Conservation (phyloP, 2,113 vertebrate species). For the Emydura subglobosa region DNA sequence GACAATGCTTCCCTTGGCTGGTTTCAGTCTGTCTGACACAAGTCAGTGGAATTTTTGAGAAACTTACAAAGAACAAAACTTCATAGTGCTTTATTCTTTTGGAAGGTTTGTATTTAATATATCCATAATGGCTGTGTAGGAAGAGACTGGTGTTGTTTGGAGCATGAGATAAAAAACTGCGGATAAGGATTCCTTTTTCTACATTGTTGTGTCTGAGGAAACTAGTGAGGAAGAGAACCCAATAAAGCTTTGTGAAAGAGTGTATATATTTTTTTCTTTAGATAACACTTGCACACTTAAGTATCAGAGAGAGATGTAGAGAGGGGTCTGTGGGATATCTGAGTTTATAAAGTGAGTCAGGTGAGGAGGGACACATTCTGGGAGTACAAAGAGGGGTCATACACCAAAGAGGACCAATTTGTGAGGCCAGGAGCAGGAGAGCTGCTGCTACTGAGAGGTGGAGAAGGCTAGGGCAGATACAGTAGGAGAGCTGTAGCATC, state of each 20-base stretch:
- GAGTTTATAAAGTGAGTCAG: neutral
- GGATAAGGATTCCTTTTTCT: neutral
- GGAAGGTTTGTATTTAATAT: neutral
- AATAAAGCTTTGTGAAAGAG: neutral
- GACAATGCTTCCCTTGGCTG: neutral
- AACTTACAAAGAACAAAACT: neutral
- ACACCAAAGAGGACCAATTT: conserved; percentile 5
- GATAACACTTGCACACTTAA: neutral
- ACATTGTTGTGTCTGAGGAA: neutral
- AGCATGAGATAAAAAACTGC: neutral
- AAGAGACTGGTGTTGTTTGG: neutral
- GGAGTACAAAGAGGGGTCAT: neutral
- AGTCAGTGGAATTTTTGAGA: neutral
- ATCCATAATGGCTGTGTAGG: neutral
- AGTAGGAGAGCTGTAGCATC: neutral
- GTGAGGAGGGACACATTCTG: neutral
- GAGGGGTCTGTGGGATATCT: neutral
- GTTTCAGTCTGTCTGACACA: neutral
- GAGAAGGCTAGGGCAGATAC: neutral
- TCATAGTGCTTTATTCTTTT: neutral
- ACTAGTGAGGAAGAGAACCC: neutral
- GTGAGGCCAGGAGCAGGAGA: neutral
- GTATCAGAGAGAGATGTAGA: neutral
- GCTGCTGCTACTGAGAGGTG: neutral
- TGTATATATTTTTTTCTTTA: neutral